These are phyloP conservation scores for Leucophenga maculata DNA, from an alignment of 2,888 invertebrate species.

Conservation along the genomic window DNA sequence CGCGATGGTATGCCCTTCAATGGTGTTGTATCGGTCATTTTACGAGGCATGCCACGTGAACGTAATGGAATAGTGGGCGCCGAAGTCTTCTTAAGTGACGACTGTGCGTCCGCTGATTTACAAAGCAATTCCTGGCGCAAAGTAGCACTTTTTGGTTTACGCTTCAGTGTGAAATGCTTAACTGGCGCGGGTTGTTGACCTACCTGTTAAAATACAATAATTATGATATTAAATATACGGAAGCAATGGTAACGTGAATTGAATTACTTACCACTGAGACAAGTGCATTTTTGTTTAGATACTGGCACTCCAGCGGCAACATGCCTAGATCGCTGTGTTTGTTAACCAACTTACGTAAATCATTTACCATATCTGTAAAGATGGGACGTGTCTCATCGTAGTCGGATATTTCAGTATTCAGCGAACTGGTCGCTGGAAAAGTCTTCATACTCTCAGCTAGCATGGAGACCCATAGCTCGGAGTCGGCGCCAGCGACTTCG, in stretches of 20 bases:
- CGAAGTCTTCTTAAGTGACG: slow-evolving; percentile 88
- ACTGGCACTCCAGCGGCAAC: slow-evolving; percentile 95
- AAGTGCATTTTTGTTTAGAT: slow-evolving; percentile 93
- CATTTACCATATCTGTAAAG: slow-evolving; percentile 90
- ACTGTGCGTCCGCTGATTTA: slow-evolving; percentile 91
- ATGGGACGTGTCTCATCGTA: slow-evolving; percentile 92
- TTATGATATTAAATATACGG: not conserved
- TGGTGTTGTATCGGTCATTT: slow-evolving; percentile 97
- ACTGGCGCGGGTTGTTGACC: slow-evolving; percentile 86
- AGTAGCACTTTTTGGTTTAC: slow-evolving; percentile 95
- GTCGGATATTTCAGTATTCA: slow-evolving; percentile 91
- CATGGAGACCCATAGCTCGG: slow-evolving; percentile 98
- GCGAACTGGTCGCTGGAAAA: slow-evolving; percentile 89
- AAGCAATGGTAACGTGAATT: not conserved
- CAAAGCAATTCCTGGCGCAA: slow-evolving; percentile 90
- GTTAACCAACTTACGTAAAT: slow-evolving; percentile 84
- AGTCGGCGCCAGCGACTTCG: slow-evolving; percentile 92
- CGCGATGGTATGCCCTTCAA: slow-evolving; percentile 92
- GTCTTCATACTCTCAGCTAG: slow-evolving; percentile 95
- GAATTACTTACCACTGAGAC: slow-evolving; percentile 80
- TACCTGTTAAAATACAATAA: slow-evolving; percentile 73
- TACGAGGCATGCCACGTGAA: slow-evolving; percentile 91
- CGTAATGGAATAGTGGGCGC: slow-evolving; percentile 91
- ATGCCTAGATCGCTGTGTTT: slow-evolving; percentile 89
- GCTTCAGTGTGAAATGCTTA: slow-evolving; percentile 93